These are phyloP conservation scores for Parapsyche elsis DNA, from an alignment of 1,140 invertebrate species.

Conservation along the genomic window DNA sequence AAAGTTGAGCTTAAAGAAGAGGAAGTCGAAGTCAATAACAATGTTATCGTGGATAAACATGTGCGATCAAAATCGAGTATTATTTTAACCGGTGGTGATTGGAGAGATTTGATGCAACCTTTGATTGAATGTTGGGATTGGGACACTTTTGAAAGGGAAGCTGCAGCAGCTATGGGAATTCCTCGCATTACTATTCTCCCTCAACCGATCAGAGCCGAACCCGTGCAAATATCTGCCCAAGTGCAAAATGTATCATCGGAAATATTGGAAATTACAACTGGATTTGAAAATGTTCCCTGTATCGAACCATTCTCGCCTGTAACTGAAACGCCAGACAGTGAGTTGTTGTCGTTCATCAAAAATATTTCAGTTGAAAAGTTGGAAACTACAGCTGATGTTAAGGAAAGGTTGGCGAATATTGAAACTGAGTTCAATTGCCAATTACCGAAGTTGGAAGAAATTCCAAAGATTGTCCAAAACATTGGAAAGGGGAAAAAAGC, in stretches of 20 bases:
- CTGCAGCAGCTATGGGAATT: slow-evolving; percentile 58
- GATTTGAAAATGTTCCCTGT: slow-evolving; percentile 73
- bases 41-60: slow-evolving; percentile 57
- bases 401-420: slow-evolving; percentile 68
- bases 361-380: slow-evolving; percentile 68
- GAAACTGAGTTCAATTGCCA: slow-evolving; percentile 66
- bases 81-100: slow-evolving; percentile 67
- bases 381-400: slow-evolving; percentile 69
- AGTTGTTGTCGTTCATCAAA: slow-evolving; percentile 66
- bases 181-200: slow-evolving; percentile 67
- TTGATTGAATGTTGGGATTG: slow-evolving; percentile 72
- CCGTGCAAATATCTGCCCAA: slow-evolving; percentile 66
- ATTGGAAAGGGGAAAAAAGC: slow-evolving; percentile 71
- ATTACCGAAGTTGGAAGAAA: slow-evolving; percentile 73
- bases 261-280: slow-evolving; percentile 67
- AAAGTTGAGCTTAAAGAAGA: slow-evolving; percentile 58
- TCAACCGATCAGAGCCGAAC: slow-evolving; percentile 65
- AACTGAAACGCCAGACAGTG: slow-evolving; percentile 66
- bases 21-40: slow-evolving; percentile 59
- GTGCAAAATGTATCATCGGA: slow-evolving; percentile 62
- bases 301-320: slow-evolving; percentile 71
- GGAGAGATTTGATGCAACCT: slow-evolving; percentile 70
- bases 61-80: slow-evolving; percentile 66
- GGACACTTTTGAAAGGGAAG: slow-evolving; percentile 71
- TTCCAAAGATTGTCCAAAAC: slow-evolving; percentile 72